phyloP scores from a whole-genome alignment of 2,888 invertebrate species.

The Melipona beecheii region DNA sequence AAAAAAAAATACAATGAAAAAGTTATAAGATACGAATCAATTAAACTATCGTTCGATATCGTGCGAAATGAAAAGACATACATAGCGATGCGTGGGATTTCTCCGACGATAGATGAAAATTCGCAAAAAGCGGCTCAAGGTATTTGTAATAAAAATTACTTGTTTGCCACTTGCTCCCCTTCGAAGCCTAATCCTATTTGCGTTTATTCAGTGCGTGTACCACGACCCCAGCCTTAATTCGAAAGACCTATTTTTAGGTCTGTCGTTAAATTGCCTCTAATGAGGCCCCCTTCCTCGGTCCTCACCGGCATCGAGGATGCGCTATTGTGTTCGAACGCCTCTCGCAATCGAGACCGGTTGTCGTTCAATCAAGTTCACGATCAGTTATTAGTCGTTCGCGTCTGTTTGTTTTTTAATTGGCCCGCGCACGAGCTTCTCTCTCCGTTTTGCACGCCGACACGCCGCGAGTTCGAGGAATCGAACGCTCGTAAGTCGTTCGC shows the following conservation, averaged over 20 bases:
- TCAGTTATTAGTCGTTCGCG: slow-evolving; percentile 28
- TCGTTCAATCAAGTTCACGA: slow-evolving; percentile 41
- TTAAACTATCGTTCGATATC: background rate
- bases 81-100: background rate
- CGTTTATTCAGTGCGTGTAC: slow-evolving; percentile 57
- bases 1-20: background rate
- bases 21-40: background rate
- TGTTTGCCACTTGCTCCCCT: slow-evolving; percentile 51
- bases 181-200: slow-evolving; percentile 61
- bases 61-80: background rate
- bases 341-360: slow-evolving; percentile 39
- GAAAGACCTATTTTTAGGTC: slow-evolving; percentile 75
- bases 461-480: slow-evolving; percentile 12
- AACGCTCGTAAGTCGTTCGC: slow-evolving; percentile 15
- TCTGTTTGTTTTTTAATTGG: background rate
- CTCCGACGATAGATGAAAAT: background rate
- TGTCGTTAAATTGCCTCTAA: slow-evolving; percentile 76
- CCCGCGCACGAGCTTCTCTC: background rate
- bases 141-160: slow-evolving; percentile 48
- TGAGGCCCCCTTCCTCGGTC: slow-evolving; percentile 45
- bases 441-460: background rate
- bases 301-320: slow-evolving; percentile 40
- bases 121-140: slow-evolving; percentile 50
- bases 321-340: slow-evolving; percentile 59
- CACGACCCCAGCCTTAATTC: slow-evolving; percentile 70